A percentile compares a stretch with the other conserved stretches of the same genome.
phyloP scores from a whole-genome alignment of 2,888 invertebrate genomes.

The Timema podura region DNA sequence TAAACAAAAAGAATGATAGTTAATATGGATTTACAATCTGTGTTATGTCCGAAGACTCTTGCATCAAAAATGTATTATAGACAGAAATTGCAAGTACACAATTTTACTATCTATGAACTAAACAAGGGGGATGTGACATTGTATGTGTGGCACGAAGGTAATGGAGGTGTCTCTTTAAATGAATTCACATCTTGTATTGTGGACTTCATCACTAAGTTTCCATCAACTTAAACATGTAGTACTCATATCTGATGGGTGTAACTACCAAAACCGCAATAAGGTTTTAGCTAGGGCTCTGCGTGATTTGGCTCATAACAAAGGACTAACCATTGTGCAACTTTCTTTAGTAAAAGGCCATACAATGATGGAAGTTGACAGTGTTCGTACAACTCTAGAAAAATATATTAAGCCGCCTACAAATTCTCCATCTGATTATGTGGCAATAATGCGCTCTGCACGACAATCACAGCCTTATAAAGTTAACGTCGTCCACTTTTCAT shows the following conservation, averaged over 20 bases:
- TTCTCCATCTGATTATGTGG: conserved; percentile 1
- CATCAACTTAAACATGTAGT: neutral
- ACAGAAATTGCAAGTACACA: conserved; percentile 4
- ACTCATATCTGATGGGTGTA: conserved; percentile 10
- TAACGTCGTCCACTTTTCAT: neutral
- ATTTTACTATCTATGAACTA: conserved; percentile 1
- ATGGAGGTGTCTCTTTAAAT: neutral
- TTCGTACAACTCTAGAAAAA: conserved; percentile 13
- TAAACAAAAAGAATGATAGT: too few species aligned
- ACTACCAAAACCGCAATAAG: conserved; percentile 15
- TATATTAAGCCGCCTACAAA: conserved; percentile 6
- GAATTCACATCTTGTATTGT: neutral
- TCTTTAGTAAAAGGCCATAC: neutral
- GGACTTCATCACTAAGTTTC: neutral
- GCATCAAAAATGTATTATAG: neutral
- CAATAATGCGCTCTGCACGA: neutral
- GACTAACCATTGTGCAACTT: conserved; percentile 11
- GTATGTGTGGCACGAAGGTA: neutral
- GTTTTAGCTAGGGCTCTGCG: conserved; percentile 8
- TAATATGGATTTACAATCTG: too few species aligned
- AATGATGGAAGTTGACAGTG: conserved; percentile 11
- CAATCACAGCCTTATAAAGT: conserved; percentile 4
- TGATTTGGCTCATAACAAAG: neutral
- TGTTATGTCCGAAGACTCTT: neutral
- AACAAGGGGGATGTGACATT: neutral